Base-by-base conservation (phyloP, 2,113 vertebrate species). In the Myotis lucifugus region DNA sequence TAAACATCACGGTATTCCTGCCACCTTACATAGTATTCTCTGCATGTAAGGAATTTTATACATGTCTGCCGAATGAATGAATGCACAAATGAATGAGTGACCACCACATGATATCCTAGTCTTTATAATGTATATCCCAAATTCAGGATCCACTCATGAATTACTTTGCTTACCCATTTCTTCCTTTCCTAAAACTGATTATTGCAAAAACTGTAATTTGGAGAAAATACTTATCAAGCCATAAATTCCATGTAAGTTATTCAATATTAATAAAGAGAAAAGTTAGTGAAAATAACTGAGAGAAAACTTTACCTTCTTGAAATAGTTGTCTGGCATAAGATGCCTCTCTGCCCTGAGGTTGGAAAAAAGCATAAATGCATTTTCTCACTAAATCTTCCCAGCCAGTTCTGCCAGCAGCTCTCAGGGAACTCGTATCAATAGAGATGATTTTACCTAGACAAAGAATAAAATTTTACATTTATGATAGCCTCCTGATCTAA, bases 331-430 rank as follows among this genome's bases (percentile, higher is more conserved):
- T 99, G 99, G 99, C 99, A 9, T 99, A 99, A 86, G 99, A 99
- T 32, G 99, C 98, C 95, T 99, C 99, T 86, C 99, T 99, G 97
- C 99, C 99, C 98, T 99, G 99, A 5, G 99, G 99, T 98, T 99
- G 99, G 98, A 99, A 99, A 98, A 99, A 99, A 77, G 99, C 99
- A 12, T 99, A 99, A 98, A 99, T 99, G 98, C 99, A 99, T 97
- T 99, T 99, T 93, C 99, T 98, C 91, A 99, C 99, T 98, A 99
- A 97, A 97, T 99, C 99, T 98, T 99, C 99, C 99, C 99, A 99
- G 97, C 99, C 99, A 17, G 99, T 98, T 89, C 99, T 99, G 95
- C 99, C 99, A 1, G 99, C 99, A 0, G 99, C 99, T 97, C 99
- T 98, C 98, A 99, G 98, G 56, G 99, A 99, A 92, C 99, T 99